Evolutionary conservation across 2,113 vertebrate species (phyloP).

Genomic region (Numenius arquata): DNA sequence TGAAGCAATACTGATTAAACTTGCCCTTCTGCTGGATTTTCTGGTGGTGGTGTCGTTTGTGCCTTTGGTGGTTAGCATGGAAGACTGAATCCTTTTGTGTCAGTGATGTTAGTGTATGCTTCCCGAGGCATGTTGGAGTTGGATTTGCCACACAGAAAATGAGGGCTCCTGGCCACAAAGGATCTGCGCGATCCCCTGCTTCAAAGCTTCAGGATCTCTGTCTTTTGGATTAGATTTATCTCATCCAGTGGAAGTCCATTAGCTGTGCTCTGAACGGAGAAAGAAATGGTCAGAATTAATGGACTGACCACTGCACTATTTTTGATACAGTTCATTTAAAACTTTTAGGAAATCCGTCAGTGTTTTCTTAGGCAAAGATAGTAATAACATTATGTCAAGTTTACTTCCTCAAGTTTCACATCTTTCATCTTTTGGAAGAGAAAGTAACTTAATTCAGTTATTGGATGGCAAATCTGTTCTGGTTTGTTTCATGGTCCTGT

Average conservation of each 20-base stretch:
- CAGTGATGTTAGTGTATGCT: not conserved
- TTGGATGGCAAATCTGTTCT: constrained; percentile 3
- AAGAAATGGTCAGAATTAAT: not conserved
- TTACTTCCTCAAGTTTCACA: not conserved
- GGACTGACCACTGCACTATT: not conserved
- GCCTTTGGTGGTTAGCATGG: not conserved
- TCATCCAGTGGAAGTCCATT: not conserved
- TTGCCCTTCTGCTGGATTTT: not conserved
- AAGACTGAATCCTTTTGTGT: not conserved
- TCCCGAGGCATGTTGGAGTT: not conserved
- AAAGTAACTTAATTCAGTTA: not conserved
- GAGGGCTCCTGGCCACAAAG: not conserved
- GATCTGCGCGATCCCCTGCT: not conserved
- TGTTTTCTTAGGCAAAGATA: not conserved
- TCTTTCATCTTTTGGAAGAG: constrained; percentile 5
- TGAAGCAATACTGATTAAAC: not conserved
- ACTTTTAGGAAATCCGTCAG: not conserved
- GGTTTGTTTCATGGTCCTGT: constrained; percentile 10
- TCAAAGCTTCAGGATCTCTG: not conserved
- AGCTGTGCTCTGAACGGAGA: not conserved
- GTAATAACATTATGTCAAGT: not conserved
- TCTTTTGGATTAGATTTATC: constrained; percentile 2
- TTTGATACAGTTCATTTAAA: not conserved
- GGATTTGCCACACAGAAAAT: not conserved
- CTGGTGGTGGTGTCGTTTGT: not conserved